phyloP scores from a whole-genome alignment of 2,797 vertebrate genomes.

The Parambassis ranga region DNA sequence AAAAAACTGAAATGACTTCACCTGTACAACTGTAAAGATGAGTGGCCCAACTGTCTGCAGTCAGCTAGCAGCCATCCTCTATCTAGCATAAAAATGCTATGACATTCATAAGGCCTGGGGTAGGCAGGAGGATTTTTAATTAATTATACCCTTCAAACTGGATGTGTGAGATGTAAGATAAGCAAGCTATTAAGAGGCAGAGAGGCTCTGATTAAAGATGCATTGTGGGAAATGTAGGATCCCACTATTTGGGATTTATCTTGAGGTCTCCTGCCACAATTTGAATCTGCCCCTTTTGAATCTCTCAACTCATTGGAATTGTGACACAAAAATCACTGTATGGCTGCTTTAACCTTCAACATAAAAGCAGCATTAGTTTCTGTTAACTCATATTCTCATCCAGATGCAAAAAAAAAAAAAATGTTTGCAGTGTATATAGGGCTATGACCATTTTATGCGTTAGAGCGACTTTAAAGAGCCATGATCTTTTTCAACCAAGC shows the following conservation, averaged over 20 bases:
- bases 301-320: neutral
- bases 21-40: no score
- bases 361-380: neutral
- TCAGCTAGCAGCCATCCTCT: no score
- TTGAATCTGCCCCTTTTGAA: neutral
- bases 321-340: neutral
- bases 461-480: neutral
- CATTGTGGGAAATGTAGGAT: constrained; percentile 2
- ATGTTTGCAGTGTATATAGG: neutral
- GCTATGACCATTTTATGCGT: constrained; percentile 10
- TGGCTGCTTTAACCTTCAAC: constrained; percentile 4
- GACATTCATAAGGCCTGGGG: no score
- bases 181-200: accelerated
- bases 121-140: neutral
- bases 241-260: accelerated
- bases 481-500: neutral
- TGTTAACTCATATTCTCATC: neutral
- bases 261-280: neutral
- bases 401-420: constrained; percentile 7
- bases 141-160: neutral
- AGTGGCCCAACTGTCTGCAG: no score
- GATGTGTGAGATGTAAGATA: neutral
- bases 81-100: no score
- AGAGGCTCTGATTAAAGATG: neutral
- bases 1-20: no score